Conservation (phyloP, 2,797 vertebrate genomes). For the Lagorchestes hirsutus region DNA sequence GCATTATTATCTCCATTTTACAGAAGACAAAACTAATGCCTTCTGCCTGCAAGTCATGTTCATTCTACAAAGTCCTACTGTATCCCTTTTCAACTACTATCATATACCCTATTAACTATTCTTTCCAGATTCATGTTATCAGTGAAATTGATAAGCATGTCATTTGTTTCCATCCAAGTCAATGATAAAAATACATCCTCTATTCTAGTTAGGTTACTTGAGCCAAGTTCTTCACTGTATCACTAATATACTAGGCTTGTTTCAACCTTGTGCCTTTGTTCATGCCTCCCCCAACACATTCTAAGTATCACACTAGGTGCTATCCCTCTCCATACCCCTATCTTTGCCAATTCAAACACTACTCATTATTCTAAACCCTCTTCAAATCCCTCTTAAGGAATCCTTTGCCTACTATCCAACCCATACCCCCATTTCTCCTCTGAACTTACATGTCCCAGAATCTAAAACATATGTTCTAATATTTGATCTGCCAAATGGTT, state of each 20-base stretch:
- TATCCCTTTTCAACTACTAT: background rate
- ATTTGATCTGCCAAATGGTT: background rate
- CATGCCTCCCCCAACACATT: background rate
- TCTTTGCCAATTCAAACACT: background rate
- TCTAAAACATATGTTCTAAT: background rate
- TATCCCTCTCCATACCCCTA: background rate
- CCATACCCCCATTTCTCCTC: background rate
- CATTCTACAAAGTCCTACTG: background rate
- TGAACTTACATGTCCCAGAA: background rate
- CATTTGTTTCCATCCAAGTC: background rate
- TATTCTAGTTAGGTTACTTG: background rate
- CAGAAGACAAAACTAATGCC: background rate
- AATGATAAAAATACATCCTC: background rate
- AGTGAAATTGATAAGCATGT: background rate
- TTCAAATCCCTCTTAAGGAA: background rate
- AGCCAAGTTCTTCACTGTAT: background rate
- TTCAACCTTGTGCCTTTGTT: background rate
- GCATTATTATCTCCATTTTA: background rate
- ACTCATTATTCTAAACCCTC: background rate
- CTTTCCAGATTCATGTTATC: background rate
- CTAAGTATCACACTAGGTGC: background rate
- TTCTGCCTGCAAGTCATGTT: background rate
- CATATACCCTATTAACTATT: background rate
- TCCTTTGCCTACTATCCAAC: background rate
- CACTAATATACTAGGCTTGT: background rate